phyloP scores from a whole-genome alignment of 2,113 vertebrate genomes.

The Phodopus roborovskii region DNA sequence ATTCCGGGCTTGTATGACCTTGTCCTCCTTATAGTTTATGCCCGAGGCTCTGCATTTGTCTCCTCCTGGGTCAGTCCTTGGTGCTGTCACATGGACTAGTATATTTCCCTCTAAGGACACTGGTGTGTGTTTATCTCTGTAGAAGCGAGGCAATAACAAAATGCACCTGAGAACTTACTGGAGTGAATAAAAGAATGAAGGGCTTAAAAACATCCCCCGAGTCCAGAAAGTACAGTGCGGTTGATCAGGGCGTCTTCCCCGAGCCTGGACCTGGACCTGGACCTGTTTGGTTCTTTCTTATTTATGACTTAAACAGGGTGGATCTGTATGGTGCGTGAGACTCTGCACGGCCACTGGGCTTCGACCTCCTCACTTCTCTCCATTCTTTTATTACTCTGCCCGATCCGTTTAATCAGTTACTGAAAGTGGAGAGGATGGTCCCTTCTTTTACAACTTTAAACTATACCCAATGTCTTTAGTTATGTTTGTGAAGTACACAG shows the following conservation, averaged over 20 bases:
- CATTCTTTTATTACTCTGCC: neutral
- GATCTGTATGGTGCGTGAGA: too few relatives aligned
- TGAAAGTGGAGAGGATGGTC: neutral
- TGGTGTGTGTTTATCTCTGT: neutral
- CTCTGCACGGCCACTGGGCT: neutral
- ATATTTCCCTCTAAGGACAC: neutral
- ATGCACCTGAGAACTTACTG: neutral
- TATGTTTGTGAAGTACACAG: neutral
- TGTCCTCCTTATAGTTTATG: neutral
- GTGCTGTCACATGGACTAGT: neutral
- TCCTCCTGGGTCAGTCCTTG: neutral
- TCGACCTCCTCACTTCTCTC: neutral
- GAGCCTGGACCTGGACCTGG: neutral
- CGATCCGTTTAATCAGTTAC: neutral
- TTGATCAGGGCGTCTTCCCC: neutral
- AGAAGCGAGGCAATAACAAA: neutral
- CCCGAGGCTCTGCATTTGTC: neutral
- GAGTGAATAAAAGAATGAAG: too few relatives aligned
- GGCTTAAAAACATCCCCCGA: too few relatives aligned
- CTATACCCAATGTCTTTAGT: neutral
- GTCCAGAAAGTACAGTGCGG: neutral
- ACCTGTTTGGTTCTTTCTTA: neutral
- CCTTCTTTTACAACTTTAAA: neutral
- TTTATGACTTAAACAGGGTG: neutral
- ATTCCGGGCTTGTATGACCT: neutral